Evolutionary conservation across 2,113 vertebrate species (phyloP), one percentile per base, ranked within the genome.

Genomic region (Junco hyemalis): DNA sequence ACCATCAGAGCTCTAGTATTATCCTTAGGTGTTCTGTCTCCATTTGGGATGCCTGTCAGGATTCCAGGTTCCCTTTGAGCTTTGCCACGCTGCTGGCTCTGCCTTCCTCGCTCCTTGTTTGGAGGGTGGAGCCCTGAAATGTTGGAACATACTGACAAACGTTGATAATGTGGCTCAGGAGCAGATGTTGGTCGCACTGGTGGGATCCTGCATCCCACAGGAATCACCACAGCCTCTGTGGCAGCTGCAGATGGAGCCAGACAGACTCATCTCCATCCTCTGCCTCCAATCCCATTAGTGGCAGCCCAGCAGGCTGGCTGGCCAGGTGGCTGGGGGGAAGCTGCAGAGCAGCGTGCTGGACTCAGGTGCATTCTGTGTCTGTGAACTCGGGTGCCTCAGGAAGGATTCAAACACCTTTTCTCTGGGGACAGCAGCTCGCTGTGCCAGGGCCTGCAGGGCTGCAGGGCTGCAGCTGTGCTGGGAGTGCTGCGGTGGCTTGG

Each of bases 191-290:
- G 42, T 72, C 16, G 5, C 59, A 2, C 50, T 61, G 48, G 36
- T 81, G 73, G 71, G 74, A 88, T 59, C 5, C 69, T 59, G 56
- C 33, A 33, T 13, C 56, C 23, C 12, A 1, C 7, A 36, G 63
- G 91, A 81, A 59, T 91, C 51, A 28, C 12, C 88, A 4, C 51
- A 71, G 79, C 26, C 53, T 74, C 38, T 12, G 21, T 65, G 66
- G 86, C 94, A 96, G 93, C 89, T 91, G 89, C 91, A 70, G 76
- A 40, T 9, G n/a, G 86, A 86, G 36, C 21, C 51, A 82, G 87
- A 23, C 69, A 64, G 84, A 28, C 40, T 57, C 19, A 17, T 38
- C 53, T 81, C 61, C 36, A 2, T 76, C 59, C 61, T 64, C 35
- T 24, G 53, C 42, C 80, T 53, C 57, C 23, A 71, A 92, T 91